Conservation (phyloP, 1,140 invertebrate species). For the Homarus americanus region DNA sequence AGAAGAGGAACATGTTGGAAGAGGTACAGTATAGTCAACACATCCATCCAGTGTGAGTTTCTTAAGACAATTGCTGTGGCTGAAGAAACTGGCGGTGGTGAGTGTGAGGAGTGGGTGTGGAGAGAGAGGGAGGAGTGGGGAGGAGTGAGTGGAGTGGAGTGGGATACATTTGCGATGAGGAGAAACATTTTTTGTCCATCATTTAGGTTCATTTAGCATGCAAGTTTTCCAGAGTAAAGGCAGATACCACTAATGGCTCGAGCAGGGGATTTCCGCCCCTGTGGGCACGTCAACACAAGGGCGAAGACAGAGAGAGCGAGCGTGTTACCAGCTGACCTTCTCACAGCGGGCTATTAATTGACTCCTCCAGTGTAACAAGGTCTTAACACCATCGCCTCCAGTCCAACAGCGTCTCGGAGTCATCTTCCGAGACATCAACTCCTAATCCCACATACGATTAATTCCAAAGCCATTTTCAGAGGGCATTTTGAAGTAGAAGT, state of each 20-base stretch:
- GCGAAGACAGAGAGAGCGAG: neutral
- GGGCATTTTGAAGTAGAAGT: too few species aligned
- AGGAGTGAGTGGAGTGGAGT: neutral
- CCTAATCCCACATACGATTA: too few species aligned
- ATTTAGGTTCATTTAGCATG: constrained; percentile 68
- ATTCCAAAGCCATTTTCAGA: too few species aligned
- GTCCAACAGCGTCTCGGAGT: too few species aligned
- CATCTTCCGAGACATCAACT: too few species aligned
- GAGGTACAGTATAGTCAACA: too few species aligned
- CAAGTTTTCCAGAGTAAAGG: constrained; percentile 21
- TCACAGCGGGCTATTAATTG: constrained; percentile 63
- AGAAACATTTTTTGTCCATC: constrained; percentile 62
- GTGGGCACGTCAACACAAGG: neutral
- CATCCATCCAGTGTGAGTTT: too few species aligned
- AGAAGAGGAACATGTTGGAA: too few species aligned
- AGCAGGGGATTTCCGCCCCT: neutral
- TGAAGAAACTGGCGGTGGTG: too few species aligned
- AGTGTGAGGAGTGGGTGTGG: neutral
- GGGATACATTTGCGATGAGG: constrained; percentile 25
- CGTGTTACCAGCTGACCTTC: constrained; percentile 18
- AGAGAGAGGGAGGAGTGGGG: neutral
- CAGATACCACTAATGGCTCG: neutral
- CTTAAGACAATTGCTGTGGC: too few species aligned
- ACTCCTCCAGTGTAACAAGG: constrained; percentile 24
- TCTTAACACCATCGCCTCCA: neutral